Evolutionary conservation across 2,888 invertebrate species (phyloP), one percentile per base, ranked within the genome.

Genomic region (Eupithecia inturbata): DNA sequence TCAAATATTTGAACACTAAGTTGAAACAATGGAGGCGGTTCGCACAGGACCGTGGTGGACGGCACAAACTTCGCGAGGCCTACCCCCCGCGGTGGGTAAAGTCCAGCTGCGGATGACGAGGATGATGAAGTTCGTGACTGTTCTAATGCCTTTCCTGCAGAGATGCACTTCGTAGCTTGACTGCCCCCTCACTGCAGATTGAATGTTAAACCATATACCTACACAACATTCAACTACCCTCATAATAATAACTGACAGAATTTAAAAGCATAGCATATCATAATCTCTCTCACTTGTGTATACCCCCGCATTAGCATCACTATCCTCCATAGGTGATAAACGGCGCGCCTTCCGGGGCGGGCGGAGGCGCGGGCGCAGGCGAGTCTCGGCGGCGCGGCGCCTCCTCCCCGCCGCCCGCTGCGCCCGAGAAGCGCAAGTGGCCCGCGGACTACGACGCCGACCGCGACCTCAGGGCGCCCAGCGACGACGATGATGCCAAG

Each of bases 391-490:
- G 89, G 62, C 90, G 92, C 77, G 92, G 90, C 57, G 94, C 92
- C 53, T 93, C 92, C 74, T 92, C 93, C n/a, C 92, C 95, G 89
- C 95, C 86, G 89, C 85, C 93, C 95, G 92, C 80, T 90, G 95
- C 87, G 89, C 96, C 82, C 95, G 97, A 74, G 96, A 97, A 92
- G 97, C 97, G 92, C 95, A 97, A 84, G 97, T 97, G 91, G 97
- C 96, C 91, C 45, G 91, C 91, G 31, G 33, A 33, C 85, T 70
- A 88, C 70, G 68, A 41, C 60, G 64, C 87, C 78, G 87, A 85
- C 73, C 80, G 82, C 71, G 83, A 89, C 49, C 82, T 88, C 70
- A 77, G 88, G 14, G 85, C 91, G 41, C 89, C 89, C 70, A 87
- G 88, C 28, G 92, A 92, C 80, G 93, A 92, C 77, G 92, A 92